phyloP scores from a whole-genome alignment of 2,113 vertebrate species.

The Barnardius zonarius region DNA sequence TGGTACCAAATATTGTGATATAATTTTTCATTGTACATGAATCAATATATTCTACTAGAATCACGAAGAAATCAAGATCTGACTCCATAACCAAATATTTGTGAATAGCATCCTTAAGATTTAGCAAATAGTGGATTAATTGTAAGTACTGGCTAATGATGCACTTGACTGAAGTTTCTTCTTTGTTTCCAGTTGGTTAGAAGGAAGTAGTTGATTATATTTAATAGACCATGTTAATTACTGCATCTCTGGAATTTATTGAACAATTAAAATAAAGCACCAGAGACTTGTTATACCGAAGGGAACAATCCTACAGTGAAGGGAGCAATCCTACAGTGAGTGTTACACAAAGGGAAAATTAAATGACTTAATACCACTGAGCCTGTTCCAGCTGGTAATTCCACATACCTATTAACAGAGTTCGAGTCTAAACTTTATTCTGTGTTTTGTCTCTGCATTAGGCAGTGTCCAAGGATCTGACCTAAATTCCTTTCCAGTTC shows the following conservation, averaged over 20 bases:
- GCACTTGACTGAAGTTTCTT: not conserved
- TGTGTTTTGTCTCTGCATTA: not conserved
- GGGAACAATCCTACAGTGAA: not conserved
- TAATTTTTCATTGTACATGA: not conserved
- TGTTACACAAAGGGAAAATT: not conserved
- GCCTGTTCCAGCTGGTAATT: not conserved
- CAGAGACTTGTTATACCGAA: not conserved
- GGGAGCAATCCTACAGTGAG: not conserved
- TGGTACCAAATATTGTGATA: not conserved
- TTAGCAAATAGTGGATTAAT: not conserved
- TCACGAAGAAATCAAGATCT: not conserved
- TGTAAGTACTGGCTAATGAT: not conserved
- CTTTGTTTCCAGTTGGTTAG: not conserved
- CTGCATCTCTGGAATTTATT: not conserved
- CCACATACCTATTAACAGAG: not conserved
- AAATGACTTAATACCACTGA: not conserved
- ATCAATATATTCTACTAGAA: not conserved
- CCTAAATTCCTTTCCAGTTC: not conserved
- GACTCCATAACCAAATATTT: not conserved
- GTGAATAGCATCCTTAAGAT: not conserved
- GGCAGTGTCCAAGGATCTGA: not conserved
- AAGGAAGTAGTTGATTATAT: constrained; percentile 11
- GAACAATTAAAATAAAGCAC: constrained; percentile 27
- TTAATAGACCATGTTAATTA: constrained; percentile 41
- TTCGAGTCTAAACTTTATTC: not conserved